Conservation (phyloP, 1,140 invertebrate genomes). For the Argopecten irradians region DNA sequence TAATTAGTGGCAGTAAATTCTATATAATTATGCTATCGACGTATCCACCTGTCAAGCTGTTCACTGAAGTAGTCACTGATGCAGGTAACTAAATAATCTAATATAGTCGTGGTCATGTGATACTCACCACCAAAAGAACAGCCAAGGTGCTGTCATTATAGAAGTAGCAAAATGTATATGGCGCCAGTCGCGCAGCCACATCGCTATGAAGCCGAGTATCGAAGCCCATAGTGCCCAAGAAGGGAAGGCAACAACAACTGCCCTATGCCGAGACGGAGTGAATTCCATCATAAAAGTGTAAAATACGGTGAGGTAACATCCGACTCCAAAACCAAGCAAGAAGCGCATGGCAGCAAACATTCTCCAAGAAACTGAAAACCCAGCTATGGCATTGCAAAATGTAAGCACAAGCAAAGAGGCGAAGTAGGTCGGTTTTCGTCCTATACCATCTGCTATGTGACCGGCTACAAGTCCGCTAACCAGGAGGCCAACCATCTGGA, state of each 20-base stretch:
- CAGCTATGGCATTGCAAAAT: slow-evolving; percentile 39
- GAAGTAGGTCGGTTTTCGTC: slow-evolving; percentile 52
- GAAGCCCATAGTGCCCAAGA: not conserved
- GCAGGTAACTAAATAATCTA: too few relatives aligned
- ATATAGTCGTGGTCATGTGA: too few relatives aligned
- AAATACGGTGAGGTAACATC: not conserved
- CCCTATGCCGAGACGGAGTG: not conserved
- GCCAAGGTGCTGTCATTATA: not conserved
- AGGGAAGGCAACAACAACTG: not conserved
- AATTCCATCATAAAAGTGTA: slow-evolving; percentile 25
- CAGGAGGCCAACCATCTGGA: slow-evolving; percentile 61
- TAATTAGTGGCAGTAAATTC: too few relatives aligned
- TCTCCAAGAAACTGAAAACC: slow-evolving; percentile 53
- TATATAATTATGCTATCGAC: too few relatives aligned
- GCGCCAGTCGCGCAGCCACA: not conserved
- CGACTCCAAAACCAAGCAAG: slow-evolving; percentile 47
- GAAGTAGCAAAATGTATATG: slow-evolving; percentile 25
- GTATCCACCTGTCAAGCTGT: too few relatives aligned
- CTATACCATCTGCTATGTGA: slow-evolving; percentile 54
- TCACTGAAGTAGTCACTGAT: too few relatives aligned
- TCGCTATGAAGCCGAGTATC: not conserved
- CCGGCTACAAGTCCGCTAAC: slow-evolving; percentile 52
- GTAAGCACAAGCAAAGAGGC: slow-evolving; percentile 31
- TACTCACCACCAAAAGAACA: slow-evolving; percentile 23
- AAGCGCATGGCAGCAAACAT: slow-evolving; percentile 57